Evolutionary conservation across 2,113 vertebrate genomes (phyloP).

Genomic region (Hystrix brachyura): DNA sequence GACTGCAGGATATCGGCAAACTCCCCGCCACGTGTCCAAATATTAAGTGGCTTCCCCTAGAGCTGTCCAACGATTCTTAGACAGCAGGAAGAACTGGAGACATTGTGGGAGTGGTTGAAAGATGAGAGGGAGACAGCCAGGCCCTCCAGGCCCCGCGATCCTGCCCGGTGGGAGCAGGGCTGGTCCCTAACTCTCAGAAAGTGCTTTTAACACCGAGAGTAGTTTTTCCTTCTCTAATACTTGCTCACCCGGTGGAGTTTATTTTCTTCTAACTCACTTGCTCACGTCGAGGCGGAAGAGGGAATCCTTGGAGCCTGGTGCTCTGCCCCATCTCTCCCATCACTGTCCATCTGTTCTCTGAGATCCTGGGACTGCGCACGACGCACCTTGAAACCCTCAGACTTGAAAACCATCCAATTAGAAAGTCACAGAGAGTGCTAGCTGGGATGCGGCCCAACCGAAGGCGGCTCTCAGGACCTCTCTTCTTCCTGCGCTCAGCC

Average conservation of each 20-base stretch:
- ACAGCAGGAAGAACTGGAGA: not conserved
- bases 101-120: not conserved
- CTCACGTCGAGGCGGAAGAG: not conserved
- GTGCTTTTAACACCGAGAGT: not conserved
- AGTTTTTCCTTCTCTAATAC: not conserved
- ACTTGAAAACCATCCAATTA: not conserved
- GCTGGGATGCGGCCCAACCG: not conserved
- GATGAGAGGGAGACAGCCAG: not conserved
- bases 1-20: not conserved
- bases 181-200: not conserved
- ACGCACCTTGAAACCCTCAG: not conserved
- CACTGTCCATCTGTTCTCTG: not conserved
- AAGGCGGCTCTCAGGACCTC: not conserved
- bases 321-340: not conserved
- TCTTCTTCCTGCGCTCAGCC: not conserved
- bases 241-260: not conserved
- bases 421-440: not conserved
- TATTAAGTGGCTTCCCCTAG: not conserved
- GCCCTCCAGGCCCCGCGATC: not conserved
- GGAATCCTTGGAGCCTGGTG: not conserved
- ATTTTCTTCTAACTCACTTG: slow-evolving; percentile 28
- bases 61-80: not conserved
- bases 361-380: not conserved
- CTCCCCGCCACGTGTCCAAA: not conserved
- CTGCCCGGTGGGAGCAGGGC: not conserved